These are phyloP conservation scores for Dexiosoma caninum DNA, from an alignment of 2,888 invertebrate genomes.

Conservation along the genomic window DNA sequence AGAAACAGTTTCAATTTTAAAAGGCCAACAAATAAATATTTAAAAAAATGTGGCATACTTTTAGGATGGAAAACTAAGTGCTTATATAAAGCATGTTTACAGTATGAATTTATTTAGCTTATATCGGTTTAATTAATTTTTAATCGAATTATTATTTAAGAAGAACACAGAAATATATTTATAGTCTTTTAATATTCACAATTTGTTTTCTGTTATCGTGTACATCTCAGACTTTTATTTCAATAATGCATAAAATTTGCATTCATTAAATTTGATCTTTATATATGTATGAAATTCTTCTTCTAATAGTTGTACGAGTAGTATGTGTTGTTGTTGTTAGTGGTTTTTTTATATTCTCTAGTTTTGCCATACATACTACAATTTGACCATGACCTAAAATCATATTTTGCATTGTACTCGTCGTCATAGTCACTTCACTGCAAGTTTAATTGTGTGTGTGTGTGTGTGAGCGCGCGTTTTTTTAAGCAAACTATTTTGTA, in stretches of 20 bases:
- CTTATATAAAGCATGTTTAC: not conserved
- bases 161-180: not conserved
- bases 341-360: not conserved
- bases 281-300: not conserved
- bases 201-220: slow-evolving; percentile 4
- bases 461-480: not conserved
- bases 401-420: slow-evolving; percentile 14
- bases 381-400: slow-evolving; percentile 62
- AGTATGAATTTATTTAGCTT: not conserved
- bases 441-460: not conserved
- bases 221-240: slow-evolving; percentile 31
- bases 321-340: not conserved
- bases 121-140: not conserved
- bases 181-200: not conserved
- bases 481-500: not conserved
- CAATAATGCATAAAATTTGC: slow-evolving; percentile 59
- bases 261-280: slow-evolving; percentile 46
- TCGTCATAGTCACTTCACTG: not conserved
- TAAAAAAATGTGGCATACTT: slow-evolving; percentile 12
- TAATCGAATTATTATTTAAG: not conserved
- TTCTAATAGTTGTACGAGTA: too few relatives aligned
- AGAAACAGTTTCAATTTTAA: not conserved
- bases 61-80: not conserved
- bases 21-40: not conserved
- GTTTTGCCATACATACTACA: slow-evolving; percentile 19